Percentiles rank a stretch among this genome's conserved stretches.
These are phyloP conservation scores for Campoplex nolae DNA, from an alignment of 2,888 invertebrate species.

Conservation along the genomic window DNA sequence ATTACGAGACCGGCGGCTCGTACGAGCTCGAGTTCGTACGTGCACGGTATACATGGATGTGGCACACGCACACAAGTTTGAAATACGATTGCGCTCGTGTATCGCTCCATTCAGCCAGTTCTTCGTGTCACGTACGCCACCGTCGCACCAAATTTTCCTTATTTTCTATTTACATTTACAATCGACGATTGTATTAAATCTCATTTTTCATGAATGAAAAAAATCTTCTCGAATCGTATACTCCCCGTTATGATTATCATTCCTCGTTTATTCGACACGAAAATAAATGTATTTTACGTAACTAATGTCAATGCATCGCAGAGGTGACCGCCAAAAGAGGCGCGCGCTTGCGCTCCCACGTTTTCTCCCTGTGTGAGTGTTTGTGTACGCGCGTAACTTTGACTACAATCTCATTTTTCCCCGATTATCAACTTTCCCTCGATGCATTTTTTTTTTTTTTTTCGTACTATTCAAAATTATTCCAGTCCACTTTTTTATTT, in stretches of 20 bases:
- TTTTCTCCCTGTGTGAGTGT: conserved; percentile 3
- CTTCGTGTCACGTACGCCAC: conserved; percentile 82
- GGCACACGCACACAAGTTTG: conserved; percentile 33
- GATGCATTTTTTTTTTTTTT: background rate
- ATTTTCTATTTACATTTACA: conserved; percentile 38
- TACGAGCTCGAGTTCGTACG: background rate
- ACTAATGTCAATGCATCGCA: conserved; percentile 58
- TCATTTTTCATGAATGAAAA: conserved; percentile 50
- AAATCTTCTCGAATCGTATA: background rate
- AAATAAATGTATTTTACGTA: conserved; percentile 57
- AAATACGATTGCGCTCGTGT: conserved; percentile 2
- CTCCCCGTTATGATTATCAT: background rate
- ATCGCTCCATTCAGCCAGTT: conserved; percentile 79
- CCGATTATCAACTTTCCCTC: background rate
- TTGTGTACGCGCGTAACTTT: conserved; percentile 33
- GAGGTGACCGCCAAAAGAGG: conserved; percentile 67
- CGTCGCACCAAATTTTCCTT: conserved; percentile 52
- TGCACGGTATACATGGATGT: conserved; percentile 1
- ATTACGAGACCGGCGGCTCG: conserved; percentile 5
- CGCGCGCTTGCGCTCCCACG: conserved; percentile 39
- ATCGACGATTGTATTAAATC: conserved; percentile 52
- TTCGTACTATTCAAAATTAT: background rate
- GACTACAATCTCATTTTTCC: conserved; percentile 24
- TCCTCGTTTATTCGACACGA: background rate
- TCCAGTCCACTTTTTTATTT: background rate